Base-by-base conservation (phyloP, 2,888 invertebrate species). In the Pseudoips prasinana region DNA sequence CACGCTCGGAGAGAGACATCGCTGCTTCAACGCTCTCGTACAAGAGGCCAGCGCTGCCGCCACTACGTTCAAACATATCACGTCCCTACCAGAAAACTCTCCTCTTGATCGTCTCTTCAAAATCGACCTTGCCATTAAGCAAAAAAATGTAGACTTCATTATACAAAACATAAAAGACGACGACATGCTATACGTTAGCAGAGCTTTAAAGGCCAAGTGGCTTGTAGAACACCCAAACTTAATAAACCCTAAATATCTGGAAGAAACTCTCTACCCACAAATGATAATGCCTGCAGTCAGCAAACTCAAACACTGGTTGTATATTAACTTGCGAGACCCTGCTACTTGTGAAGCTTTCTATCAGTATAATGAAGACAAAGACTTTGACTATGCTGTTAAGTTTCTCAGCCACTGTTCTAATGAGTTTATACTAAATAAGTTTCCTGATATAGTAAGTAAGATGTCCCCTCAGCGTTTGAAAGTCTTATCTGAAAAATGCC, bases 131-230 rank as follows among this genome's bases (percentile, higher is more conserved):
- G 80, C 85, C 1, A 67, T 59, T 6, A 65, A 70, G 43, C 41
- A 61, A 8, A 66, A 51, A 33, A 43, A 78, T 36, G 52, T 73
- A 0, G 60, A 75, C 8, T 84, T 64, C 32, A 70, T 84, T 6
- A 10, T 80, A 7, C 33, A 54, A 8, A 76, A 59, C 27, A 48
- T 84, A 14, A 76, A 75, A 60, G 62, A 73, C 10, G 63, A 70
- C 8, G 75, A 82, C 32, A 69, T 83, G 73, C 45, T 85, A 1
- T 80, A 67, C 33, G 81, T 84, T 0, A 75, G 70, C 40, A 69
- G 68, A 59, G 76, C 77, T 0, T 47, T 85, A 1, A 78, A 76
- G 48, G 52, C 67, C 14, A 47, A 35, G n/a, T 83, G 84, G 83
- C 54, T 85, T 1, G 20, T 75, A 14, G 63, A 73, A 8, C 31